A percentile compares a stretch with the other conserved stretches of the same genome.
phyloP scores from a whole-genome alignment of 2,113 vertebrate genomes.

The Erythrocebus patas region DNA sequence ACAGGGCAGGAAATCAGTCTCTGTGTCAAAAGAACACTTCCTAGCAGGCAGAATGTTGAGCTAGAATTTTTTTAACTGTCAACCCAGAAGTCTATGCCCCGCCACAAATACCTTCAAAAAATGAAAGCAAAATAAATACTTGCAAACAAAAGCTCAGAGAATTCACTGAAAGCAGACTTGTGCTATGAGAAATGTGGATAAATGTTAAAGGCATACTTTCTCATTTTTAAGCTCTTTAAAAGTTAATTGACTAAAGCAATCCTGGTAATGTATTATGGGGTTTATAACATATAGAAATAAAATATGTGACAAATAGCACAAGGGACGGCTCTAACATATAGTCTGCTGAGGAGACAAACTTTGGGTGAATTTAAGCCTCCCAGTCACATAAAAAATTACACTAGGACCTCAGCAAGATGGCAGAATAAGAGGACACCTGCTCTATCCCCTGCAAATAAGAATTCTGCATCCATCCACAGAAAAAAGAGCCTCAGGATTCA shows the following conservation, averaged over 20 bases:
- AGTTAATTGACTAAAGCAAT: background rate
- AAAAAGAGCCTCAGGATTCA: background rate
- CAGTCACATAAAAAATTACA: background rate
- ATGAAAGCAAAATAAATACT: background rate
- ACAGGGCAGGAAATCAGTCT: background rate
- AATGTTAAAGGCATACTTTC: background rate
- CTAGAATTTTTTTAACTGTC: background rate
- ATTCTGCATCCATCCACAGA: background rate
- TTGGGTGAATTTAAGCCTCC: background rate
- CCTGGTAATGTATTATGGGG: background rate
- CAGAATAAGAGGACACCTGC: background rate
- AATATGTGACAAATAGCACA: background rate
- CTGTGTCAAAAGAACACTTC: background rate
- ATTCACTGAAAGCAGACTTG: background rate
- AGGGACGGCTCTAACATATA: background rate
- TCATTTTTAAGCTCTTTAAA: background rate
- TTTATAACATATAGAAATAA: background rate
- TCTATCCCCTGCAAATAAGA: background rate
- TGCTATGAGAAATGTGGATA: background rate
- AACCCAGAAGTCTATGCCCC: background rate
- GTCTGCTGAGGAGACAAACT: background rate
- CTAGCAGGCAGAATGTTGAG: background rate
- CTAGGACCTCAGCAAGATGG: background rate
- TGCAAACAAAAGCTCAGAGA: background rate
- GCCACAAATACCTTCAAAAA: background rate